phyloP scores from a whole-genome alignment of 2,113 vertebrate genomes.

The Mormyrus lacerda region DNA sequence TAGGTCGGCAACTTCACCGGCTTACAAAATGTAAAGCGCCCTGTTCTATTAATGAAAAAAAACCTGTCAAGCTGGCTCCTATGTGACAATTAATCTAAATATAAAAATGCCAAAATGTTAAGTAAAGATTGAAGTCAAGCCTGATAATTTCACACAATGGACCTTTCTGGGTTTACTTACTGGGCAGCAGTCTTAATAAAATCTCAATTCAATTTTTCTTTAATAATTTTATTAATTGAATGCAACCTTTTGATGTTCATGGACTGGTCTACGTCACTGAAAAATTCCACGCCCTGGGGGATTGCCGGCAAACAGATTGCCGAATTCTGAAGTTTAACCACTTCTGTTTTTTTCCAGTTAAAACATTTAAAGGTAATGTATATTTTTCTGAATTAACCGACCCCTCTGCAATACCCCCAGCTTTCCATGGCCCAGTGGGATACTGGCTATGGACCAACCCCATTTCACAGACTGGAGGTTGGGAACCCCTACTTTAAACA shows the following conservation, averaged over 20 bases:
- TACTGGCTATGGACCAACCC: background rate
- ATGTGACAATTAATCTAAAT: background rate
- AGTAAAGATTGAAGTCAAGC: background rate
- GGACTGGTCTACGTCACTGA: background rate
- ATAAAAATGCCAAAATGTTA: background rate
- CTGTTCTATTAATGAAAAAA: background rate
- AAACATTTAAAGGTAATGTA: background rate
- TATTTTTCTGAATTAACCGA: background rate
- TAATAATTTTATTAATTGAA: background rate
- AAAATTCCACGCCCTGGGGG: background rate
- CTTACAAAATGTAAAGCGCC: background rate
- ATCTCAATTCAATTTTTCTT: background rate
- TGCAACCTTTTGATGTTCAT: background rate
- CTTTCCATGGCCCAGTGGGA: background rate
- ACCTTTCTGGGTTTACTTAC: background rate
- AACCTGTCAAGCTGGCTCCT: background rate
- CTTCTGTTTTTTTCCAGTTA: background rate
- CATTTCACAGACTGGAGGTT: background rate
- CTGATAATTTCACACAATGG: background rate
- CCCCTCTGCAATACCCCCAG: background rate
- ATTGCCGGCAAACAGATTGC: background rate
- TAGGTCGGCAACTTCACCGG: background rate
- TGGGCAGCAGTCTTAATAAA: background rate
- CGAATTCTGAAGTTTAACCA: background rate
- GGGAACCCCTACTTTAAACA: background rate